A percentile compares a stretch with the other conserved stretches of the same genome.
Conservation (phyloP, 2,113 vertebrate genomes). For the Sinocyclocheilus anophthalmus region DNA sequence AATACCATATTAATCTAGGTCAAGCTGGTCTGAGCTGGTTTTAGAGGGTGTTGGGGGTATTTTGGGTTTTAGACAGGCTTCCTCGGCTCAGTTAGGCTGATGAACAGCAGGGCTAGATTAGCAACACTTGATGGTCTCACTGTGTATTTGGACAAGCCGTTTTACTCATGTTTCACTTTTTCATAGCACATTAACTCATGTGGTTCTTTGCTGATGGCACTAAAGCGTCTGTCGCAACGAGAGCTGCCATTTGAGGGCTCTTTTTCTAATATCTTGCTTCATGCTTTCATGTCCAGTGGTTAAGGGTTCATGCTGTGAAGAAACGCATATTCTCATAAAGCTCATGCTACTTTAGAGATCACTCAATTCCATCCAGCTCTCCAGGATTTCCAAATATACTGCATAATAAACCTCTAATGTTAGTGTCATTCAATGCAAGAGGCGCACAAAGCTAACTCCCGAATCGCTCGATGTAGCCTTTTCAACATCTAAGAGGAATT, state of each 20-base stretch:
- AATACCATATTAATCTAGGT: background rate
- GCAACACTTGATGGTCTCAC: background rate
- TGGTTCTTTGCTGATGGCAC: slow-evolving; percentile 26
- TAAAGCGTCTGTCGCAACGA: slow-evolving; percentile 24
- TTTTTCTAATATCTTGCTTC: slow-evolving; percentile 41
- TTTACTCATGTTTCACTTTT: slow-evolving; percentile 21
- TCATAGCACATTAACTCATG: slow-evolving; percentile 20
- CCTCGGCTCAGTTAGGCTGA: background rate
- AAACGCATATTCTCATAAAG: slow-evolving; percentile 68
- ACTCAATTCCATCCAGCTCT: slow-evolving; percentile 76
- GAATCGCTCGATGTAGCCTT: slow-evolving; percentile 72
- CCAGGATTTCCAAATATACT: slow-evolving; percentile 72
- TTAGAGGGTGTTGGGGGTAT: background rate
- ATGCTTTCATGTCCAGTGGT: background rate
- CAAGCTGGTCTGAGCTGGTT: background rate
- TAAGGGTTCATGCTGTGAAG: slow-evolving; percentile 32
- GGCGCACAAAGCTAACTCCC: slow-evolving; percentile 73
- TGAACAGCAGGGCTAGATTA: background rate
- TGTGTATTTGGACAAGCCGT: slow-evolving; percentile 5
- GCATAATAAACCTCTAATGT: slow-evolving; percentile 73
- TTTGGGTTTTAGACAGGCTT: background rate
- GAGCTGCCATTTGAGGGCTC: background rate
- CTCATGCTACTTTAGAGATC: slow-evolving; percentile 74
- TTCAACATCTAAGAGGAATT: slow-evolving; percentile 75
- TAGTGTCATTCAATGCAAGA: slow-evolving; percentile 70